These are phyloP conservation scores for Tachysurus fulvidraco DNA, from an alignment of 2,113 vertebrate genomes.

Conservation along the genomic window DNA sequence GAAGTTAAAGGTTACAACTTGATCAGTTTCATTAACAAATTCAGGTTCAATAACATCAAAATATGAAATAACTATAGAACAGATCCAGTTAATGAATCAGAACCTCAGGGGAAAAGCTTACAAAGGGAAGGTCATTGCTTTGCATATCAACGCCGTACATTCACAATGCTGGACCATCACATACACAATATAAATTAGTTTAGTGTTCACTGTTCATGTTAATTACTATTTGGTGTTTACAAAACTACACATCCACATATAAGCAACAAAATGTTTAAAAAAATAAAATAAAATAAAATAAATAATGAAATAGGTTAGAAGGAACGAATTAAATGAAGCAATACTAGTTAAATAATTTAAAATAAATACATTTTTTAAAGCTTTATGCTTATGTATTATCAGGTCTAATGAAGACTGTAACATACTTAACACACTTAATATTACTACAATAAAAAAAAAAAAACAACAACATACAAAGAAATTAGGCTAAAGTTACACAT, in stretches of 20 bases:
- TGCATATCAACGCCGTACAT: slow-evolving; percentile 1
- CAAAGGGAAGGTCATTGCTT: background rate
- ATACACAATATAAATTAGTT: background rate
- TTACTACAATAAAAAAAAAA: background rate
- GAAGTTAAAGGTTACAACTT: slow-evolving; percentile 10
- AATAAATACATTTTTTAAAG: background rate
- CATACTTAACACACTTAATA: background rate
- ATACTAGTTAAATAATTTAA: no score
- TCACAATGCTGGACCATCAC: slow-evolving; percentile 24
- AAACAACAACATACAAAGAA: background rate
- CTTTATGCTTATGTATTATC: background rate
- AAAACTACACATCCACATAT: background rate
- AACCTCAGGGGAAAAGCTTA: slow-evolving; percentile 13
- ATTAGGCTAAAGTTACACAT: background rate
- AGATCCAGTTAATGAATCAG: background rate
- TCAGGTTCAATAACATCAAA: background rate
- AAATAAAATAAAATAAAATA: background rate
- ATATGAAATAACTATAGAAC: background rate
- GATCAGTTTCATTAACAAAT: slow-evolving; percentile 11
- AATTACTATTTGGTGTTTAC: background rate
- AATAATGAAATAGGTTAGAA: background rate
- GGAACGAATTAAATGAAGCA: no score
- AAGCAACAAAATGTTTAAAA: background rate
- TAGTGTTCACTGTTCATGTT: background rate
- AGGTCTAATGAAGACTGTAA: background rate